These are phyloP conservation scores for Actenoides lindsayi DNA, from an alignment of 2,113 vertebrate species.

Conservation along the genomic window DNA sequence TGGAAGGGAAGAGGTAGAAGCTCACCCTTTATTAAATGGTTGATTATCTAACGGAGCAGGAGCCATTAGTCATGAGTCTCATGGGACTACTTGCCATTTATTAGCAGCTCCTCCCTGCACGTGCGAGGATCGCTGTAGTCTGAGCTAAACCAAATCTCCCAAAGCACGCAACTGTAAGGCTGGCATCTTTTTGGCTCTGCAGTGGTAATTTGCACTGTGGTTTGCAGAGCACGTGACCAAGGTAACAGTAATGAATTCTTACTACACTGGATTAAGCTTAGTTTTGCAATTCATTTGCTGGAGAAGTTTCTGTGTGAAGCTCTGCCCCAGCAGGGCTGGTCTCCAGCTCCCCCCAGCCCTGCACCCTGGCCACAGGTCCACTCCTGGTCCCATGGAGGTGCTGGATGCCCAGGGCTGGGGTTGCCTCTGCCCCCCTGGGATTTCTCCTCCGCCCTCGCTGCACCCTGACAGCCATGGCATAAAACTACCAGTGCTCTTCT, in stretches of 20 bases:
- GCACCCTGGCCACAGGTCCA: neutral
- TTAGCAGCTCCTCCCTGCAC: neutral
- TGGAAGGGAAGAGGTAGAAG: neutral
- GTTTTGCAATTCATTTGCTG: neutral
- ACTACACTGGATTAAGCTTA: neutral
- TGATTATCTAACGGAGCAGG: neutral
- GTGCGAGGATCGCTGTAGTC: neutral
- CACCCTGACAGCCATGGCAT: neutral
- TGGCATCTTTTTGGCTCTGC: neutral
- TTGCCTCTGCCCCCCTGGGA: neutral
- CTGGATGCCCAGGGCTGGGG: neutral
- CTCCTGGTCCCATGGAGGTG: neutral
- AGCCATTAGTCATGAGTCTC: neutral
- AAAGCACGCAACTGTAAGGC: neutral
- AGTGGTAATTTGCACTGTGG: neutral
- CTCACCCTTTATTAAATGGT: conserved; percentile 30
- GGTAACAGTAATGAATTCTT: neutral
- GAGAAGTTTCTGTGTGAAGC: neutral
- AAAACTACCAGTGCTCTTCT: neutral
- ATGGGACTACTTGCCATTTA: neutral
- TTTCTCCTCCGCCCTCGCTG: neutral
- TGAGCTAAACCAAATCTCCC: neutral
- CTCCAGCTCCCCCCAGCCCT: neutral
- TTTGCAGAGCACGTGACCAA: neutral
- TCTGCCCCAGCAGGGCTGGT: neutral